Conservation (phyloP, 2,888 invertebrate genomes). For the Aricia artaxerxes region DNA sequence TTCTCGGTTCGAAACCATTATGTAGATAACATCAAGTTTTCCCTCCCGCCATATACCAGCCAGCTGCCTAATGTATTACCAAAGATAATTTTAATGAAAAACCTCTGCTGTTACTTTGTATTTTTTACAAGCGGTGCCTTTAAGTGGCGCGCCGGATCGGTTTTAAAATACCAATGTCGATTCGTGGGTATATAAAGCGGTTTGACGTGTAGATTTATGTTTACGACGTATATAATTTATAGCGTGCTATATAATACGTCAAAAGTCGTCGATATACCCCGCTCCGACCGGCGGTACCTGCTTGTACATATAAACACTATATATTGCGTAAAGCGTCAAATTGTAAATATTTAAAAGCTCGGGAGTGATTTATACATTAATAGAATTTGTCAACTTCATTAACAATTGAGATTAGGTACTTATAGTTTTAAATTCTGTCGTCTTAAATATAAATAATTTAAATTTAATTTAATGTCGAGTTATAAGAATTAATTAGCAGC, state of each 20-base stretch:
- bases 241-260: conserved; percentile 64
- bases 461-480: neutral
- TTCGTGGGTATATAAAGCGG: conserved; percentile 68
- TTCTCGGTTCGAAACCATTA: conserved; percentile 14
- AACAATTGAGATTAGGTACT: neutral
- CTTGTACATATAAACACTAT: neutral
- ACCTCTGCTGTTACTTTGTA: conserved; percentile 33
- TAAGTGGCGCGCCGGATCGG: conserved; percentile 51
- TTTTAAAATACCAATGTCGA: conserved; percentile 58
- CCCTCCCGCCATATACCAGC: conserved; percentile 18
- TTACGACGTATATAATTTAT: conserved; percentile 74
- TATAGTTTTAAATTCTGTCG: neutral
- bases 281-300: conserved; percentile 39
- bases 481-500: neutral
- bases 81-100: conserved; percentile 31
- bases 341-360: conserved; percentile 32
- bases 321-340: conserved; percentile 26
- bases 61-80: conserved; percentile 34
- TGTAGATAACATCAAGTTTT: conserved; percentile 15
- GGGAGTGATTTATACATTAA: conserved; percentile 16
- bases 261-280: conserved; percentile 62
- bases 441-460: conserved; percentile 18
- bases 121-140: conserved; percentile 33
- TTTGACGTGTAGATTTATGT: conserved; percentile 77
- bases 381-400: neutral